Conservation (phyloP, 2,113 vertebrate species). For the Tamias sibiricus region DNA sequence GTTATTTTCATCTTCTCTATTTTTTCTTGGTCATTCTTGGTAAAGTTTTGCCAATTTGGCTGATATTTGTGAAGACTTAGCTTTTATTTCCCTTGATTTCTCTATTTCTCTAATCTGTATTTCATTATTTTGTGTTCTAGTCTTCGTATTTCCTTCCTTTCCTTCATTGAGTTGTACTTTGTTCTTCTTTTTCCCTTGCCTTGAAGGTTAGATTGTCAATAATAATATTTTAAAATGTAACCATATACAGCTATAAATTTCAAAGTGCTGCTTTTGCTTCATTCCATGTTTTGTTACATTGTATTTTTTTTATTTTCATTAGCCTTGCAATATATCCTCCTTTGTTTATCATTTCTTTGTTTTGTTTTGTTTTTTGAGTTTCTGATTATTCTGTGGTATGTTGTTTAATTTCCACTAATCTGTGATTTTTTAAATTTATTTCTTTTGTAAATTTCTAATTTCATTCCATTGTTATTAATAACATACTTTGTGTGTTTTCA, state of each 20-base stretch:
- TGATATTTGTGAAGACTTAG: neutral
- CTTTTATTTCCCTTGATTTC: neutral
- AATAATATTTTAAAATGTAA: neutral
- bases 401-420: neutral
- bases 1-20: neutral
- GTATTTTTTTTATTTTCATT: neutral
- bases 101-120: neutral
- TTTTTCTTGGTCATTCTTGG: neutral
- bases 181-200: neutral
- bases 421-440: neutral
- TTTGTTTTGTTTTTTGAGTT: neutral
- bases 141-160: neutral
- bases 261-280: neutral
- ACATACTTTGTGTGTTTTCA: neutral
- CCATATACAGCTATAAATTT: neutral
- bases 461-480: neutral
- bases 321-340: neutral
- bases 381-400: neutral
- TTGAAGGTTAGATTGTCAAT: neutral
- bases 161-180: neutral
- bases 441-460: neutral
- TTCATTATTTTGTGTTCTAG: neutral
- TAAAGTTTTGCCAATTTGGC: neutral
- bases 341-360: neutral
- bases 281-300: neutral